Percentiles rank a stretch among this genome's conserved stretches.
Evolutionary conservation across 1,140 invertebrate genomes (phyloP).

Genomic region (Linepithema humile): DNA sequence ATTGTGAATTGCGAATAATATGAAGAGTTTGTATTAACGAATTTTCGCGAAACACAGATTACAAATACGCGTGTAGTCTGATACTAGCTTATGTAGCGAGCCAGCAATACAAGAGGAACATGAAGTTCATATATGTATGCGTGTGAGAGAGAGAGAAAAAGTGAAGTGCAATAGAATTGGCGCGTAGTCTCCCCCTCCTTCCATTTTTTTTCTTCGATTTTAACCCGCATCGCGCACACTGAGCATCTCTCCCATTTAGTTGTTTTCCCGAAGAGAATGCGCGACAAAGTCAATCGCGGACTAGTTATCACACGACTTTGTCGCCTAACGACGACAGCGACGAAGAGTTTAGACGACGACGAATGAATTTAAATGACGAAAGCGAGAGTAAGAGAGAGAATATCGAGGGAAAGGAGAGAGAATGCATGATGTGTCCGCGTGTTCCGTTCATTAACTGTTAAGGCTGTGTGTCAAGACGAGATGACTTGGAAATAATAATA

Average conservation of each 20-base stretch:
- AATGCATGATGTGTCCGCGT: slow-evolving; percentile 45
- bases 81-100: no score
- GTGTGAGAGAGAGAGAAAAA: not conserved
- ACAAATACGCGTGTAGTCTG: no score
- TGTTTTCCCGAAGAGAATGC: slow-evolving; percentile 35
- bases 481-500: slow-evolving; percentile 18
- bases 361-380: no score
- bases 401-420: slow-evolving; percentile 41
- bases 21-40: no score
- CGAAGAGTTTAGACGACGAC: slow-evolving; percentile 1
- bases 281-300: slow-evolving; percentile 28
- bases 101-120: slow-evolving; percentile 30
- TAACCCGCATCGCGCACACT: not conserved
- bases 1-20: no score
- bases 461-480: slow-evolving; percentile 25
- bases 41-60: no score
- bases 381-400: not conserved
- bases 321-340: slow-evolving; percentile 26
- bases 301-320: slow-evolving; percentile 32
- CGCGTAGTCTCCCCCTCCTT: slow-evolving; percentile 12
- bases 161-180: not conserved
- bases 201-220: not conserved
- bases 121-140: not conserved
- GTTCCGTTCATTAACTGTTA: slow-evolving; percentile 56
- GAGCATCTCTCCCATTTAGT: slow-evolving; percentile 23